Evolutionary conservation across 2,113 vertebrate genomes (phyloP), one percentile per base, ranked within the genome.

Genomic region (Podarcis cretensis): DNA sequence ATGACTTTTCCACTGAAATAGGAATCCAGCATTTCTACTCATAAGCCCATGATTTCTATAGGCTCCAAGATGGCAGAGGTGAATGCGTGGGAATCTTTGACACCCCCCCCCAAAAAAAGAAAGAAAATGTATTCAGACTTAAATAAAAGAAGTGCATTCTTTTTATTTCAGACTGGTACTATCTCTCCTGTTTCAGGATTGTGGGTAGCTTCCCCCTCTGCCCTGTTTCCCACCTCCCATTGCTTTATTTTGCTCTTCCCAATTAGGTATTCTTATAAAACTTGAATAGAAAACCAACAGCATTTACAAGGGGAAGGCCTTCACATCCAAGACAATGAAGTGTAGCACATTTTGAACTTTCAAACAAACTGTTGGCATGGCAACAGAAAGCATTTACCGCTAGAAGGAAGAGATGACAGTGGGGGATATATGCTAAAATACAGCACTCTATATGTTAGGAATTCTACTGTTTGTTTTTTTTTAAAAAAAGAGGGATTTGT

Each of bases 351-450:
- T 74, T 77, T 90, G 88, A 96, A 94, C 82, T 95, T 95, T 84
- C 83, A 85, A 89, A 87, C 59, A 93, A 91, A 91, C 32, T 90
- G 92, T 92, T 95, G 93, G 80, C 86, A 94, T 92, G 92, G 90
- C 74, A 96, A 96, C 89, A 91, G 84, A 90, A 94, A 91, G 18
- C 66, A 89, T 89, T 95, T 79, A 71, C 85, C 71, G 63, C 90
- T 93, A 86, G 91, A 90, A 96, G 65, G 30, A 12, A 92, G 81
- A 87, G 68, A 6, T 89, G 37, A 78, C 63, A 95, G 43, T 71
- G 13, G 30, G 59, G 13, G 69, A 66, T 25, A 68, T 69, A 63
- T 81, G 81, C 54, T 48, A 54, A 25, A 90, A 91, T 85, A 87
- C 48, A 32, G 89, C 68, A 37, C 13, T n/a, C 81, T 63, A 35